These are phyloP conservation scores for Chrysomallon squamiferum DNA, from an alignment of 1,140 invertebrate genomes.

Conservation along the genomic window DNA sequence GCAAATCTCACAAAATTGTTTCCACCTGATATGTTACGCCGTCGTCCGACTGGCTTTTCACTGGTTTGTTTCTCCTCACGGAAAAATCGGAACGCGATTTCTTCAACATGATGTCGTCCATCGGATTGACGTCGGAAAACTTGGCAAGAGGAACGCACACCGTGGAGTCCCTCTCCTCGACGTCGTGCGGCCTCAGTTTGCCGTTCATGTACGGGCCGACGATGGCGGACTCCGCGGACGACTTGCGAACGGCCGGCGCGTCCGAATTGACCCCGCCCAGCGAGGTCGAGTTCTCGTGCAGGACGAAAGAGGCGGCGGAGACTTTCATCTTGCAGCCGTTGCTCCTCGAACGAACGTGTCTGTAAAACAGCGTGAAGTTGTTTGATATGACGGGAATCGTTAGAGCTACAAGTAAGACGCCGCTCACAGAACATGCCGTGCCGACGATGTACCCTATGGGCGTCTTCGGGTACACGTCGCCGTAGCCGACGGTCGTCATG, in stretches of 20 bases:
- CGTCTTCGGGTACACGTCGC: slow-evolving; percentile 57
- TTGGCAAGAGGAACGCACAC: slow-evolving; percentile 17
- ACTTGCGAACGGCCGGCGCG: slow-evolving; percentile 27
- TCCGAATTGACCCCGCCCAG: slow-evolving; percentile 11
- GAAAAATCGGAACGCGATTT: slow-evolving; percentile 30
- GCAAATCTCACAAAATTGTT: slow-evolving; percentile 33
- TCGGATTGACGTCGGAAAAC: slow-evolving; percentile 40
- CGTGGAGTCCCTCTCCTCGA: slow-evolving; percentile 17
- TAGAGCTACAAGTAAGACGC: slow-evolving; percentile 53
- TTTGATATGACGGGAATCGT: slow-evolving; percentile 61
- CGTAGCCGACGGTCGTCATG: slow-evolving; percentile 68
- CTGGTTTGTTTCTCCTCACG: slow-evolving; percentile 32
- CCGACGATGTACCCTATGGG: slow-evolving; percentile 67
- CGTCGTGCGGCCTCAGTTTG: slow-evolving; percentile 21
- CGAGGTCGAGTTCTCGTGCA: slow-evolving; percentile 11
- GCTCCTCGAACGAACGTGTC: slow-evolving; percentile 49
- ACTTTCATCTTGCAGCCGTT: slow-evolving; percentile 23
- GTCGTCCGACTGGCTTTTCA: slow-evolving; percentile 49
- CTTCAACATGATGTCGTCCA: slow-evolving; percentile 31
- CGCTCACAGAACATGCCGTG: slow-evolving; percentile 52
- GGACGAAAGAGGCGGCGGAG: slow-evolving; percentile 11
- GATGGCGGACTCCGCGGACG: slow-evolving; percentile 45
- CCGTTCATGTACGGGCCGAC: slow-evolving; percentile 47
- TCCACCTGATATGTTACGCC: slow-evolving; percentile 47
- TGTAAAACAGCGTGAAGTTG: slow-evolving; percentile 59